Percentiles rank a stretch among this genome's conserved stretches.
Conservation (phyloP, 2,888 invertebrate genomes). For the Meliscaeva auricollis region DNA sequence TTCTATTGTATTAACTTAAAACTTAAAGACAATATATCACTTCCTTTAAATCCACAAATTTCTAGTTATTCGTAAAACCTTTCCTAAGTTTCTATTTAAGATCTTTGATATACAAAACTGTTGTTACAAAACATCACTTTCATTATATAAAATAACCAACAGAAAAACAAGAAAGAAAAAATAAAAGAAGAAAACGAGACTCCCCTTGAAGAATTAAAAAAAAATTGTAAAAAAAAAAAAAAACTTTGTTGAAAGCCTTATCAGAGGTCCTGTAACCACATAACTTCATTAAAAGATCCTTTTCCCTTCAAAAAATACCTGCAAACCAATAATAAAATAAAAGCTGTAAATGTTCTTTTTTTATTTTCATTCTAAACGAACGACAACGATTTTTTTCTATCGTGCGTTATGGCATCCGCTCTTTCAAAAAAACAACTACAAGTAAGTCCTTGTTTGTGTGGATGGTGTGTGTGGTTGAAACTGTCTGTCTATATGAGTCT, state of each 20-base stretch:
- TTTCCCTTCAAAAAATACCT: neutral
- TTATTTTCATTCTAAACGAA: conserved; percentile 46
- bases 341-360: conserved; percentile 32
- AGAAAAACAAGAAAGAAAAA: too few species aligned
- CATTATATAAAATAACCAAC: too few species aligned
- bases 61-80: too few species aligned
- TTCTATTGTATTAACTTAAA: too few species aligned
- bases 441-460: conserved; percentile 16
- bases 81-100: too few species aligned
- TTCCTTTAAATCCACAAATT: too few species aligned
- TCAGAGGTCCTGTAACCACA: conserved; percentile 34
- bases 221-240: conserved; percentile 22
- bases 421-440: conserved; percentile 4
- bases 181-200: neutral
- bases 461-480: conserved; percentile 3
- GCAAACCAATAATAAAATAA: conserved; percentile 21
- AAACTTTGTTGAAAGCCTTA: conserved; percentile 42
- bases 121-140: too few species aligned
- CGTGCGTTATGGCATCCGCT: conserved; percentile 58
- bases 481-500: conserved; percentile 59
- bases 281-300: conserved; percentile 55
- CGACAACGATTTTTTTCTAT: conserved; percentile 56
- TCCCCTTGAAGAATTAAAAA: conserved; percentile 32
- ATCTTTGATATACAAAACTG: too few species aligned
- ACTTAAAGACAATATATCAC: too few species aligned